These are phyloP conservation scores for Anas platyrhynchos DNA, from an alignment of 2,113 vertebrate genomes.

Conservation along the genomic window DNA sequence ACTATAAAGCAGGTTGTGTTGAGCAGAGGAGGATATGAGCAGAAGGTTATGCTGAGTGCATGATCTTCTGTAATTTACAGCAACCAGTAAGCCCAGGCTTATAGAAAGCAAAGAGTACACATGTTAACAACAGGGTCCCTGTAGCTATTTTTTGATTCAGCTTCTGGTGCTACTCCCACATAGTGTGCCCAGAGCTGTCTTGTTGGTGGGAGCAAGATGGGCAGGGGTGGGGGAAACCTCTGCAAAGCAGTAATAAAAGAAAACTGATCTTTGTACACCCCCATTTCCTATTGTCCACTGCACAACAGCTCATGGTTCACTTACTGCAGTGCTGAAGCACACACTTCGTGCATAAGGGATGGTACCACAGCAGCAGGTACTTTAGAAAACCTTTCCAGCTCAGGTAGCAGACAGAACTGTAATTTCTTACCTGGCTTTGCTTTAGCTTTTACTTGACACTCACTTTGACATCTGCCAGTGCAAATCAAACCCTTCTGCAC, in stretches of 20 bases:
- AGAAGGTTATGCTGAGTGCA: neutral
- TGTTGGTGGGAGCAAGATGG: neutral
- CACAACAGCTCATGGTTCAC: neutral
- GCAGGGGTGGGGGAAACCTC: neutral
- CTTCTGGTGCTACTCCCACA: neutral
- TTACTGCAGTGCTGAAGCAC: neutral
- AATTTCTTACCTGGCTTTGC: neutral
- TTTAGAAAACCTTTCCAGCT: neutral
- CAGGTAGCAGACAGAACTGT: fast-evolving
- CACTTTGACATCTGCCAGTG: neutral
- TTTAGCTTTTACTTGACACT: neutral
- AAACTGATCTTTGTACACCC: neutral
- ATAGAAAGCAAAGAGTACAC: neutral
- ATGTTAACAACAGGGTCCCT: neutral
- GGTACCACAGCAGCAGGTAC: neutral
- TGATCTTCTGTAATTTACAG: conserved; percentile 24
- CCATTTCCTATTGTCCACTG: neutral
- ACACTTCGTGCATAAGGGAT: neutral
- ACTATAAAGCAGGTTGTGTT: neutral
- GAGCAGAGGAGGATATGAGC: neutral
- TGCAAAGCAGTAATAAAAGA: neutral
- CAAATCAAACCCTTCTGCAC: neutral
- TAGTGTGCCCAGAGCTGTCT: neutral
- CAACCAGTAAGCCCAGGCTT: neutral
- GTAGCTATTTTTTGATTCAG: neutral